A percentile compares a stretch with the other conserved stretches of the same genome.
Conservation (phyloP, 2,888 invertebrate species). For the Willowsia nigromaculata region DNA sequence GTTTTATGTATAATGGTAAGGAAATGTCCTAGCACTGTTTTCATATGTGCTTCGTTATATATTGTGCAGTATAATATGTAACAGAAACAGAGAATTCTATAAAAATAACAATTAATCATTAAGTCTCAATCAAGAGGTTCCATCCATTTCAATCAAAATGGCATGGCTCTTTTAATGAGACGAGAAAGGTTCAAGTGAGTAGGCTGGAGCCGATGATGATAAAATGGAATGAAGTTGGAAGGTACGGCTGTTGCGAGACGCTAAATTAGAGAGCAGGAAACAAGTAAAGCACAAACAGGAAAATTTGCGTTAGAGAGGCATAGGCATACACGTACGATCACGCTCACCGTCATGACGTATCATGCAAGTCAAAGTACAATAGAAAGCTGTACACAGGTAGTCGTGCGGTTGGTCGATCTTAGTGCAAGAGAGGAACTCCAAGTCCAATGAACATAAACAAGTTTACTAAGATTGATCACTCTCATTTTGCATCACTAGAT, state of each 20-base stretch:
- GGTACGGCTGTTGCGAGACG: neutral
- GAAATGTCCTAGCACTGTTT: neutral
- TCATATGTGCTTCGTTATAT: neutral
- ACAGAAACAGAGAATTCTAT: neutral
- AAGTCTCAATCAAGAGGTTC: slow-evolving; percentile 62
- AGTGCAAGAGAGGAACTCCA: no score
- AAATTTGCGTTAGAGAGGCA: neutral
- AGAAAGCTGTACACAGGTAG: slow-evolving; percentile 38
- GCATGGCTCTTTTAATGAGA: slow-evolving; percentile 46
- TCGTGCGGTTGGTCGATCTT: neutral
- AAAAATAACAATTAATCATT: slow-evolving; percentile 62
- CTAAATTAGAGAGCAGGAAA: neutral
- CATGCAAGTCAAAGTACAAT: neutral
- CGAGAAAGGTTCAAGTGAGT: slow-evolving; percentile 42
- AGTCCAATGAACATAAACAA: neutral
- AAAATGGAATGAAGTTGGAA: slow-evolving; percentile 22
- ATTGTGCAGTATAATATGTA: neutral
- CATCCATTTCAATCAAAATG: slow-evolving; percentile 64
- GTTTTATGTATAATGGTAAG: neutral
- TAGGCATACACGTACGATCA: neutral
- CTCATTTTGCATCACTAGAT: slow-evolving; percentile 59
- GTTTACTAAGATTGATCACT: slow-evolving; percentile 58
- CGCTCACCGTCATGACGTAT: neutral
- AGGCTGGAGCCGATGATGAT: neutral
- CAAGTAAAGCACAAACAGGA: neutral